A percentile compares a stretch with the other conserved stretches of the same genome.
These are phyloP conservation scores for Gorsachius magnificus DNA, from an alignment of 2,797 vertebrate genomes.

Conservation along the genomic window DNA sequence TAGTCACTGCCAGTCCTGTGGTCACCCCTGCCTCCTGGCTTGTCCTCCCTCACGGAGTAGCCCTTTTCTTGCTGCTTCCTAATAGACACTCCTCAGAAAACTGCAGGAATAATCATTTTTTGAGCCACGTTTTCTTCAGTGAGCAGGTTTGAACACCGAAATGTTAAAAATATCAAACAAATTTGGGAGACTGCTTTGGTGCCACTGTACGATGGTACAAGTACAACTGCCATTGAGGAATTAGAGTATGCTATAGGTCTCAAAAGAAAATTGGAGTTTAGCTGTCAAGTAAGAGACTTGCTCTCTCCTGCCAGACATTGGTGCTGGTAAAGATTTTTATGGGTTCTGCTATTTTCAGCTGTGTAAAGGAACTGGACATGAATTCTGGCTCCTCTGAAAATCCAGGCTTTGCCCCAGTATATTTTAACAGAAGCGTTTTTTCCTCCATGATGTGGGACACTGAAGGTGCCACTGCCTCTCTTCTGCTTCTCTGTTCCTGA, in stretches of 20 bases:
- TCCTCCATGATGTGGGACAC: fast-evolving
- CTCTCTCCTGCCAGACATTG: not conserved
- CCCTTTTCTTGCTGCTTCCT: not conserved
- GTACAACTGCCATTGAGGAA: not conserved
- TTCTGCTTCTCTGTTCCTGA: not conserved
- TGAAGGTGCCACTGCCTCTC: not conserved
- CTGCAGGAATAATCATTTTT: not conserved
- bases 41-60: not conserved
- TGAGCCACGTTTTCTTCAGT: not conserved
- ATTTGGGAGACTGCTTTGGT: fast-evolving
- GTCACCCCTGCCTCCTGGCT: not conserved
- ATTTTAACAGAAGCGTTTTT: not conserved
- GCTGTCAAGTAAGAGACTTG: not conserved
- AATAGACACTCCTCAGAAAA: not conserved
- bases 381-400: not conserved
- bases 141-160: not conserved
- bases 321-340: not conserved
- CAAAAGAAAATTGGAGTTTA: not conserved
- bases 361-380: not conserved
- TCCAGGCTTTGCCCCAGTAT: not conserved
- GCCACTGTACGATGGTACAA: not conserved
- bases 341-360: not conserved
- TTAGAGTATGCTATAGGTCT: not conserved
- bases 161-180: not conserved
- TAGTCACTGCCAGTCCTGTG: not conserved